Evolutionary conservation across 2,797 vertebrate species (phyloP).

Genomic region (Xyrichtys novacula): DNA sequence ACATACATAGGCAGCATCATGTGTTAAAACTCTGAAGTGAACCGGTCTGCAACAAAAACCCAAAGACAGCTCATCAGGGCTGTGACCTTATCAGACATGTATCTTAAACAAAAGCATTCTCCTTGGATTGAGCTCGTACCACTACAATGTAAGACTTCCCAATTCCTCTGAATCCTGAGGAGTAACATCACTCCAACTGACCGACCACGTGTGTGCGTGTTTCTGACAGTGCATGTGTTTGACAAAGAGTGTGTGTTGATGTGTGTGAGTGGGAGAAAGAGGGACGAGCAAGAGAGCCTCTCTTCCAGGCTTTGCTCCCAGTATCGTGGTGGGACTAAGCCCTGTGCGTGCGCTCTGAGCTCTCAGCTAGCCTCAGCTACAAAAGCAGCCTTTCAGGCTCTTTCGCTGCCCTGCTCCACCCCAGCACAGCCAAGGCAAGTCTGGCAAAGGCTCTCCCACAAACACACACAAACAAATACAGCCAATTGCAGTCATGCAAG

Average conservation of each 20-base stretch:
- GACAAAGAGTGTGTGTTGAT: constrained; percentile 57
- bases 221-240: constrained; percentile 41
- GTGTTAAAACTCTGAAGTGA: constrained; percentile 40
- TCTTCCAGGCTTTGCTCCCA: constrained; percentile 64
- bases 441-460: constrained; percentile 50
- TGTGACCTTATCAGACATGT: constrained; percentile 42
- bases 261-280: constrained; percentile 19
- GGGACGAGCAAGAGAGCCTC: constrained; percentile 36
- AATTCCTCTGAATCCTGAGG: constrained; percentile 39
- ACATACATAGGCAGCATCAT: constrained; percentile 8
- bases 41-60: constrained; percentile 30
- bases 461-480: constrained; percentile 43
- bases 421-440: constrained; percentile 58
- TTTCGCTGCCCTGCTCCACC: constrained; percentile 71
- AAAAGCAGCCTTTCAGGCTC: constrained; percentile 79
- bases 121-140: constrained; percentile 34
- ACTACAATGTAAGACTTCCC: constrained; percentile 33
- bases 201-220: constrained; percentile 41
- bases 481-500: constrained; percentile 30
- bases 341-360: constrained; percentile 73
- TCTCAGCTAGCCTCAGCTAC: constrained; percentile 65
- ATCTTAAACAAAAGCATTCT: constrained; percentile 56
- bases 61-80: constrained; percentile 30
- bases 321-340: constrained; percentile 75
- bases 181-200: constrained; percentile 46